Evolutionary conservation across 2,113 vertebrate genomes (phyloP), one percentile per base, ranked within the genome.

Genomic region (Notiomystis cincta): DNA sequence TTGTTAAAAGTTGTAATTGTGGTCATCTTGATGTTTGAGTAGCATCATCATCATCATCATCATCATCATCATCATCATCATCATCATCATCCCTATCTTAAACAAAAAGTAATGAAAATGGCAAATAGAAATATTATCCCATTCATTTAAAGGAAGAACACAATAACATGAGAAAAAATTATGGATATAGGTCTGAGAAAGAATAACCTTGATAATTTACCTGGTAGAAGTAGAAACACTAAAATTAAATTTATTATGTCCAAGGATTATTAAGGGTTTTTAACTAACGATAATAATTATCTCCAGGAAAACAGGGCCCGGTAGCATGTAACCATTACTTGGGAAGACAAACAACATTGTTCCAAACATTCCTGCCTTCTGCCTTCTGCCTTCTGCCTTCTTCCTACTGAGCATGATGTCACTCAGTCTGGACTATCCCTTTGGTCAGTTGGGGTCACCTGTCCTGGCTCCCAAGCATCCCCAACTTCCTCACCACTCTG

Each of bases 401-500:
- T 65, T n/a, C n/a, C n/a, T n/a, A n/a, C n/a, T n/a, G n/a, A n/a
- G n/a, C n/a, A 38, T 30, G 6, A n/a, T 20, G 10, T 27, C 57
- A 23, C 2, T 25, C 2, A 6, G 7, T 51, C 4, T 17, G 37
- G 27, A 38, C 45, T 9, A 30, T n/a, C 6, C 28, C 19, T 66
- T 66, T 58, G 11, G 15, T n/a, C 37, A 45, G 15, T 45, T 38
- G 11, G 44, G 19, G 10, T 82, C 69, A 58, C 37, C 33, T 12
- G 15, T 51, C 7, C 44, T 0, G 0, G n/a, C 13, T 45, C 33
- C 16, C 18, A 64, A 1, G 5, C 6, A 18, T 10, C 0, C 25
- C 9, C 50, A 65, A 0, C 0, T 19, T 65, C 31, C 37, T 72
- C 37, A 31, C 2, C 21, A 31, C 3, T 3, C 3, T 9, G 20